phyloP scores from a whole-genome alignment of 2,113 vertebrate species.

The Pituophis catenifer region DNA sequence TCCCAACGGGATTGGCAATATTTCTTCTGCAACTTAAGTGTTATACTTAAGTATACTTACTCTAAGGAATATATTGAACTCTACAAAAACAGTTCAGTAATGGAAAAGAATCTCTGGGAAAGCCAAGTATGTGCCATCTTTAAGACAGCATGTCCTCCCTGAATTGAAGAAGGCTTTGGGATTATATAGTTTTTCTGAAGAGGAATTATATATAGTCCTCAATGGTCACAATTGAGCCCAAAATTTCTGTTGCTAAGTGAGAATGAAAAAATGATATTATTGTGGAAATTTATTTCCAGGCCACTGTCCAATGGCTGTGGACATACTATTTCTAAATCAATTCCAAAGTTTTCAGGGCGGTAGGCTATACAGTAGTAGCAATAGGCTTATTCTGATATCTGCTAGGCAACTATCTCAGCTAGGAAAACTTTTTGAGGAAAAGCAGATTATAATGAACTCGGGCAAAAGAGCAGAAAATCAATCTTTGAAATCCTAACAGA shows the following conservation, averaged over 20 bases:
- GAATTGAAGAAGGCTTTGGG: neutral
- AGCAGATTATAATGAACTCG: neutral
- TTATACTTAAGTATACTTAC: neutral
- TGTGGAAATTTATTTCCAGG: neutral
- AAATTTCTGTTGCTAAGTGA: too few relatives aligned
- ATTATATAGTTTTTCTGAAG: neutral
- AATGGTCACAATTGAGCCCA: too few relatives aligned
- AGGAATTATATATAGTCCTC: too few relatives aligned
- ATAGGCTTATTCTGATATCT: neutral
- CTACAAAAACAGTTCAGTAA: neutral
- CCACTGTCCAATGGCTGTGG: neutral
- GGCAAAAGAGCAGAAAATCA: neutral
- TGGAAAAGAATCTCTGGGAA: neutral
- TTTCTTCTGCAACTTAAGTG: neutral
- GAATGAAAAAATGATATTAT: neutral
- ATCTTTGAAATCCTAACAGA: too few relatives aligned
- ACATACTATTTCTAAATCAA: neutral
- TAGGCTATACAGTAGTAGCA: neutral
- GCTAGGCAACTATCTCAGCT: neutral
- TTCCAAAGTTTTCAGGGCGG: neutral
- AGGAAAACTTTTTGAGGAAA: neutral
- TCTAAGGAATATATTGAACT: neutral
- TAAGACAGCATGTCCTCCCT: neutral
- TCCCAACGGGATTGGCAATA: neutral
- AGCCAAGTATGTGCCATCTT: neutral